Conservation (phyloP, 37 sponge, comb jelly and placozoan genomes). For the Crambe crambe region DNA sequence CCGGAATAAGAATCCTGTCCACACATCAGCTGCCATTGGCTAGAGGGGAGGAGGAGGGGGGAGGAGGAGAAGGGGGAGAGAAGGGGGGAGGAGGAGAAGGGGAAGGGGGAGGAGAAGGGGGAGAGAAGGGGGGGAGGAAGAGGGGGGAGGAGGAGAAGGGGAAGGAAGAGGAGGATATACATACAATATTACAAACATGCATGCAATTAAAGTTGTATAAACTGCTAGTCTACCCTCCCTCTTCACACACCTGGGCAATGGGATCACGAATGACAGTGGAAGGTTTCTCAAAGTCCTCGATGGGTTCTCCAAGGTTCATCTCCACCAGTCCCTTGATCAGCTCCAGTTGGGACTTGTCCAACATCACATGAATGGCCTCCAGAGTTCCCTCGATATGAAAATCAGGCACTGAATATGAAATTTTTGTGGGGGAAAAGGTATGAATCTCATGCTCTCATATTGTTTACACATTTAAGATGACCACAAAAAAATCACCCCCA, state of each 20-base stretch:
- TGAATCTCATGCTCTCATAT: too few species aligned
- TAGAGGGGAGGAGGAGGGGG: slow-evolving; percentile 11
- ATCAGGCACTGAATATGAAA: slow-evolving; percentile 88
- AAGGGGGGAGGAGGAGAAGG: too few species aligned
- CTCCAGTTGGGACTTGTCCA: slow-evolving; percentile 87
- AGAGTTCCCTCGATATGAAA: slow-evolving; percentile 68
- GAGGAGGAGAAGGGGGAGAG: too few species aligned
- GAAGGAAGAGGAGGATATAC: too few species aligned
- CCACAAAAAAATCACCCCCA: background rate
- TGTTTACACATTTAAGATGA: background rate
- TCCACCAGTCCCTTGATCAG: slow-evolving; percentile 86
- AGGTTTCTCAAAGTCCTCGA: slow-evolving; percentile 94
- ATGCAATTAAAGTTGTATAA: too few species aligned
- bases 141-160: too few species aligned
- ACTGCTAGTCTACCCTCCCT: too few species aligned
- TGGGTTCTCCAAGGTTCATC: slow-evolving; percentile 89
- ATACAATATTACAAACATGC: too few species aligned
- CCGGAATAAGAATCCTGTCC: slow-evolving; percentile 73
- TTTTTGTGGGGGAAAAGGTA: too few species aligned
- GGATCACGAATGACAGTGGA: slow-evolving; percentile 82
- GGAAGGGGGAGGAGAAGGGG: too few species aligned
- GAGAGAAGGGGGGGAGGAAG: too few species aligned
- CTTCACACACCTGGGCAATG: slow-evolving; percentile 55
- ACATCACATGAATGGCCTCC: slow-evolving; percentile 70
- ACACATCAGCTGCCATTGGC: slow-evolving; percentile 71